Evolutionary conservation across 2,888 invertebrate genomes (phyloP).

Genomic region (Apotomis capreana): DNA sequence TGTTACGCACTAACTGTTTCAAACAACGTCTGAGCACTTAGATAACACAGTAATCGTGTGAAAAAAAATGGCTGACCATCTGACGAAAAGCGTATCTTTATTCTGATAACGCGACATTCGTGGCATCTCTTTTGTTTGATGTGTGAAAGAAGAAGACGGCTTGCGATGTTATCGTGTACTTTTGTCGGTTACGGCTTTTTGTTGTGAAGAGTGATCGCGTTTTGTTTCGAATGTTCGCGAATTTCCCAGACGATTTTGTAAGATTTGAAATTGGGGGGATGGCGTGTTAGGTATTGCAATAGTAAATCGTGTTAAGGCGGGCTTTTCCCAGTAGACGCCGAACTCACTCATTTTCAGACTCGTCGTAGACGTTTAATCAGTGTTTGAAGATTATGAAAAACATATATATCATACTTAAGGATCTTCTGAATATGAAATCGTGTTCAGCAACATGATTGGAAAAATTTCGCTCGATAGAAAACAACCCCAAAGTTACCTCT

Average conservation of each 20-base stretch:
- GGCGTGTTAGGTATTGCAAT: background rate
- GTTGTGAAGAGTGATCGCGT: background rate
- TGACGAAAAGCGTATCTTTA: background rate
- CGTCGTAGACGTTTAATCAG: no score
- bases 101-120: background rate
- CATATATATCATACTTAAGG: no score
- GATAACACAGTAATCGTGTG: slow-evolving; percentile 38
- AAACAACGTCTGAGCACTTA: slow-evolving; percentile 19
- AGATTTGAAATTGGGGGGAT: slow-evolving; percentile 6
- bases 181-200: background rate
- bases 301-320: background rate
- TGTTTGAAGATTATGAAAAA: no score
- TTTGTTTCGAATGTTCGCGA: slow-evolving; percentile 3
- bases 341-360: no score
- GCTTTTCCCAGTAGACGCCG: no score
- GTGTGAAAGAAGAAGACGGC: background rate
- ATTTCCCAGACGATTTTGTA: slow-evolving; percentile 13
- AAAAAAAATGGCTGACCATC: slow-evolving; percentile 29
- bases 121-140: background rate
- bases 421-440: no score
- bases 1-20: slow-evolving; percentile 36
- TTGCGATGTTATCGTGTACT: background rate
- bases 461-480: no score
- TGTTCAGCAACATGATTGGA: no score
- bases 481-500: no score